These are phyloP conservation scores for Cheilosia urbana DNA, from an alignment of 2,888 invertebrate species.

Conservation along the genomic window DNA sequence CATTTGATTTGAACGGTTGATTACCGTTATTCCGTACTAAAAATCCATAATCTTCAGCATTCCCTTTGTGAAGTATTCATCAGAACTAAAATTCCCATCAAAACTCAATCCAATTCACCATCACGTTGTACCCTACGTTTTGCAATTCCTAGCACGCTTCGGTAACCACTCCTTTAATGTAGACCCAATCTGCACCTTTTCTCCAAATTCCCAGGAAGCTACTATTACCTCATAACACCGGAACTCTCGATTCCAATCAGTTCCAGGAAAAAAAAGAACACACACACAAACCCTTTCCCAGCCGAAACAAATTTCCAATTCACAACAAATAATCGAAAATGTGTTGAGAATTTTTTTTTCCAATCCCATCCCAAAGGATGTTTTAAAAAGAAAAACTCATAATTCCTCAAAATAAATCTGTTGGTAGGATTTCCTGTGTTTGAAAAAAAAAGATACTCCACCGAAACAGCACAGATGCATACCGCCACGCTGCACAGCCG, in stretches of 20 bases:
- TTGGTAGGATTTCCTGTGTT: conserved; percentile 53
- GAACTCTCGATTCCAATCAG: conserved; percentile 43
- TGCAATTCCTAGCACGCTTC: background rate
- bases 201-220: conserved; percentile 1
- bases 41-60: too few relatives aligned
- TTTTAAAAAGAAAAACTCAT: background rate
- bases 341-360: conserved; percentile 7
- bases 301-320: conserved; percentile 31
- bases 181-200: background rate
- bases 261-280: conserved; percentile 13
- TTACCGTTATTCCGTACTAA: too few relatives aligned
- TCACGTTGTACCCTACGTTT: background rate
- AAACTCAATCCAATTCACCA: too few relatives aligned
- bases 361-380: conserved; percentile 34
- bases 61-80: too few relatives aligned
- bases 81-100: too few relatives aligned
- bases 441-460: background rate
- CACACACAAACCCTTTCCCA: background rate
- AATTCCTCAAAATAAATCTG: conserved; percentile 19
- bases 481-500: conserved; percentile 10
- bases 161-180: background rate
- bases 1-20: too few relatives aligned
- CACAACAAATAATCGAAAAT: conserved; percentile 46
- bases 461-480: conserved; percentile 28
- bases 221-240: conserved; percentile 18